phyloP scores from a whole-genome alignment of 1,140 invertebrate genomes.

The Chionoecetes opilio region DNA sequence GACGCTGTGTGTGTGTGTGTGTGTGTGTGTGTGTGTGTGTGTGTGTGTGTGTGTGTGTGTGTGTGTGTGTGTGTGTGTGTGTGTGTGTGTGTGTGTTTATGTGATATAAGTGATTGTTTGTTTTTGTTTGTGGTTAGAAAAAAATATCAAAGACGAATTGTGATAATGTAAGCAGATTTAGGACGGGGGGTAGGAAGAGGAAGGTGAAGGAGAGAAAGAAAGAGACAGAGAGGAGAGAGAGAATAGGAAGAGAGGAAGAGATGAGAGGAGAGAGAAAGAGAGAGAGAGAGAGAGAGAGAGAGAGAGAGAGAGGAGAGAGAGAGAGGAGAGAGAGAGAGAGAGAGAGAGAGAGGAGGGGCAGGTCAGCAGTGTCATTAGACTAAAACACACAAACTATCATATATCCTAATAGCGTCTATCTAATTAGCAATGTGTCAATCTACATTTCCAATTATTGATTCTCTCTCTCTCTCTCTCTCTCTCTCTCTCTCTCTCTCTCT shows the following conservation, averaged over 20 bases:
- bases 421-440: constrained; percentile 66
- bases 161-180: no score
- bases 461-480: no score
- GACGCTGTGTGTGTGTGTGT: neutral
- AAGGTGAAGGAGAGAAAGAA: neutral
- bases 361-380: constrained; percentile 38
- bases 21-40: constrained; percentile 46
- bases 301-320: neutral
- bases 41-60: constrained; percentile 46
- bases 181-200: neutral
- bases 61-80: constrained; percentile 46
- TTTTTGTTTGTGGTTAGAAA: no score
- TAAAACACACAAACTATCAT: constrained; percentile 65
- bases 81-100: constrained; percentile 38
- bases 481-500: no score
- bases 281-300: neutral
- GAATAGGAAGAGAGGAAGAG: neutral
- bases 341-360: neutral
- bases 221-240: constrained; percentile 14
- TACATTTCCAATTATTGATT: constrained; percentile 65
- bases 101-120: no score
- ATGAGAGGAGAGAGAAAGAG: constrained; percentile 7
- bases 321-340: neutral
- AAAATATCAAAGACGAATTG: no score
- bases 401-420: constrained; percentile 59